Conservation (phyloP, 1,140 invertebrate species). For the Drosophila auraria region DNA sequence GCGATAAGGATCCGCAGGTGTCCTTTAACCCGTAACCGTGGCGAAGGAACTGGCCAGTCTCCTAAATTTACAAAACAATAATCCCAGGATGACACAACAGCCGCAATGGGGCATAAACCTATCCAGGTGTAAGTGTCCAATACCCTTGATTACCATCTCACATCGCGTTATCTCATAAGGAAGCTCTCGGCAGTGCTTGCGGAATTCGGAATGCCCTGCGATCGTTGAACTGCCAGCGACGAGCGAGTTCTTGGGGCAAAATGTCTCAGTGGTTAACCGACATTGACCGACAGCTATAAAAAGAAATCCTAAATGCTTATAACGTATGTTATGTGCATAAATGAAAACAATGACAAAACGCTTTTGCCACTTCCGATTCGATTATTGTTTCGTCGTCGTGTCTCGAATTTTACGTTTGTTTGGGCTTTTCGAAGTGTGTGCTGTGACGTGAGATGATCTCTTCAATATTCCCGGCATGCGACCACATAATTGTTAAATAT, state of each 20-base stretch:
- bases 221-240: constrained; percentile 58
- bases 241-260: constrained; percentile 60
- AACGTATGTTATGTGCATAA: constrained; percentile 42
- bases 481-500: constrained; percentile 59
- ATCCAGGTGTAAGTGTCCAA: constrained; percentile 78
- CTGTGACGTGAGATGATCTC: constrained; percentile 20
- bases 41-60: constrained; percentile 70
- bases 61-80: constrained; percentile 62
- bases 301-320: constrained; percentile 35
- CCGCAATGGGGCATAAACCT: constrained; percentile 81
- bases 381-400: constrained; percentile 36
- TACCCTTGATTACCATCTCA: constrained; percentile 9
- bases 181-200: constrained; percentile 24
- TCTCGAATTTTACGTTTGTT: constrained; percentile 37
- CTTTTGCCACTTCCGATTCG: constrained; percentile 73
- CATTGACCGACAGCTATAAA: constrained; percentile 73
- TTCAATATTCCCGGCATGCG: constrained; percentile 67
- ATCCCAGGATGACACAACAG: constrained; percentile 78
- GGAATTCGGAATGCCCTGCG: constrained; percentile 33
- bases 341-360: constrained; percentile 73
- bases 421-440: constrained; percentile 11
- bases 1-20: constrained; percentile 31
- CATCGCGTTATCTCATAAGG: constrained; percentile 9
- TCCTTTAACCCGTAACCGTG: constrained; percentile 53
- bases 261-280: constrained; percentile 69